phyloP scores from a whole-genome alignment of 2,888 invertebrate genomes.

The Ophion ellenae region DNA sequence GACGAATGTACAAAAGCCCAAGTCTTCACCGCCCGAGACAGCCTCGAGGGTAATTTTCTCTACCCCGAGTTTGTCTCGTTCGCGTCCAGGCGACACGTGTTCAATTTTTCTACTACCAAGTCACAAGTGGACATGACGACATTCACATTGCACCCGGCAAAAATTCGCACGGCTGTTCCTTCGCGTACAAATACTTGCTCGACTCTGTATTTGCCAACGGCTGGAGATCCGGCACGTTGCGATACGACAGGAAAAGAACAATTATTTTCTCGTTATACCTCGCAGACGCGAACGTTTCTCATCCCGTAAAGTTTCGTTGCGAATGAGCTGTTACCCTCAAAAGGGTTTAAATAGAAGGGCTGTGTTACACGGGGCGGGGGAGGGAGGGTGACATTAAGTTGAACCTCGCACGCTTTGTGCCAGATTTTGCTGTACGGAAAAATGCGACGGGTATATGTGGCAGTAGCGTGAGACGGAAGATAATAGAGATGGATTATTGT shows the following conservation, averaged over 20 bases:
- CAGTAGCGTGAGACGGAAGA: conserved; percentile 31
- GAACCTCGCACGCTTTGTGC: conserved; percentile 49
- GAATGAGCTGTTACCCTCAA: conserved; percentile 72
- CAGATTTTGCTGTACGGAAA: conserved; percentile 50
- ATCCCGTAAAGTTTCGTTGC: not conserved
- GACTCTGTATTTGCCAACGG: not conserved
- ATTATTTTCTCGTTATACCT: not conserved
- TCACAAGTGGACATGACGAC: conserved; percentile 28
- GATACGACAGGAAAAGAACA: not conserved
- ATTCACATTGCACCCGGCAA: not conserved
- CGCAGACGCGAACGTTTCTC: not conserved
- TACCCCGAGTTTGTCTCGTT: conserved; percentile 50
- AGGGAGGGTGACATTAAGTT: not conserved
- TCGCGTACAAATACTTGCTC: not conserved
- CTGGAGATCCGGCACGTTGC: not conserved
- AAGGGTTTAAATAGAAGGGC: conserved; percentile 74
- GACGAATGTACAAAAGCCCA: conserved; percentile 65
- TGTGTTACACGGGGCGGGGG: conserved; percentile 71
- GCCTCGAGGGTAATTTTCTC: conserved; percentile 37
- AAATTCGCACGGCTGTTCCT: not conserved
- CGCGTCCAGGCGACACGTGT: not conserved
- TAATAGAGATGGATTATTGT: conserved; percentile 47
- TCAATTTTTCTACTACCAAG: conserved; percentile 63
- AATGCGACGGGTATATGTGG: conserved; percentile 49
- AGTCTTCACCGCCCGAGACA: conserved; percentile 52